Conservation (phyloP, 2,888 invertebrate species). For the Diachrysia chrysitis region DNA sequence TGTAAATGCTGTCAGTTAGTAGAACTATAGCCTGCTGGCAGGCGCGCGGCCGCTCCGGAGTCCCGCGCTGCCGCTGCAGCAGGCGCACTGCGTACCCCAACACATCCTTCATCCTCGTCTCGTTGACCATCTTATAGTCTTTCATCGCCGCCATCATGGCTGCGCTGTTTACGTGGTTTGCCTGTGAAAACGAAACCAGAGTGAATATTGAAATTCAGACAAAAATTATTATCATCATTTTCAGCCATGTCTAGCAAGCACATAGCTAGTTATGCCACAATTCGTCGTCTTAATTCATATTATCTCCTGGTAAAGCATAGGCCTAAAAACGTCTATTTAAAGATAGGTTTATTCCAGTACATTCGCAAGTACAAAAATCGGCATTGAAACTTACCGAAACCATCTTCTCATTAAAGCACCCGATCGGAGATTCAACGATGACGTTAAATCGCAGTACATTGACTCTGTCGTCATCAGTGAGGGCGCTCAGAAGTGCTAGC, state of each 20-base stretch:
- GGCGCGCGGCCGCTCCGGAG: conserved; percentile 67
- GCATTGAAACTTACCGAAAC: conserved; percentile 74
- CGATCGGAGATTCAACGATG: conserved; percentile 76
- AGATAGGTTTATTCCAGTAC: not conserved
- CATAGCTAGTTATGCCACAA: no score
- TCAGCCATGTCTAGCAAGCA: no score
- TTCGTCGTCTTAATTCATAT: no score
- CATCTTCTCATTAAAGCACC: conserved; percentile 80
- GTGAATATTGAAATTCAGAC: no score
- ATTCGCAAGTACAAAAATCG: not conserved
- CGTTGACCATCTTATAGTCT: conserved; percentile 68
- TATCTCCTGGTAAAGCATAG: not conserved
- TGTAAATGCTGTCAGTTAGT: conserved; percentile 79
- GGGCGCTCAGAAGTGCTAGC: conserved; percentile 79
- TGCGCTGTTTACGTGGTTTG: conserved; percentile 84
- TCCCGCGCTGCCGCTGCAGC: conserved; percentile 66
- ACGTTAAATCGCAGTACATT: conserved; percentile 82
- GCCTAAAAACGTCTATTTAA: not conserved
- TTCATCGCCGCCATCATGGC: conserved; percentile 81
- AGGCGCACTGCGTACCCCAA: conserved; percentile 72
- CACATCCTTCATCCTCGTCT: conserved; percentile 73
- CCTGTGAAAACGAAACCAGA: conserved; percentile 62
- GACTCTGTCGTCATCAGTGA: conserved; percentile 84
- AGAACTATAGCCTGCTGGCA: conserved; percentile 85
- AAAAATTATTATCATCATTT: no score